Evolutionary conservation across 2,797 vertebrate species (phyloP).

Genomic region (Ptychobarbus kaznakovi): DNA sequence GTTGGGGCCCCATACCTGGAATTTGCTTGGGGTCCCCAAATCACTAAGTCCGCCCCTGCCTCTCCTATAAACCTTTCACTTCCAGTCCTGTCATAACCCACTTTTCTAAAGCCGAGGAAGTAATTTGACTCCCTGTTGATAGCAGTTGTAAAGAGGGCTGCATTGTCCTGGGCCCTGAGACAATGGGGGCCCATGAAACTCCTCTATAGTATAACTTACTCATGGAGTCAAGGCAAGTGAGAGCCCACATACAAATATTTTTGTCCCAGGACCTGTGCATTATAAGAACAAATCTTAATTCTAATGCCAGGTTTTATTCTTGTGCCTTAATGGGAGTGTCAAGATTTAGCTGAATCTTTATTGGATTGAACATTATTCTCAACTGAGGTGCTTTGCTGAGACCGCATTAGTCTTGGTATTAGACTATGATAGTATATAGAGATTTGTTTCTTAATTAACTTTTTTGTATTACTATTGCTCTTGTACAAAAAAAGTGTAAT

Average conservation of each 20-base stretch:
- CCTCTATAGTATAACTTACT: too few species aligned
- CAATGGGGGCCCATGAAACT: background rate
- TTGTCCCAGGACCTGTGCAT: too few species aligned
- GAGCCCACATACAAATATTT: too few species aligned
- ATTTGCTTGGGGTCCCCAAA: too few species aligned
- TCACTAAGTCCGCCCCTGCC: too few species aligned
- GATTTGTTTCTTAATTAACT: background rate
- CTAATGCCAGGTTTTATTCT: background rate
- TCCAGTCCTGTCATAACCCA: background rate
- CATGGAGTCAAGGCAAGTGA: background rate
- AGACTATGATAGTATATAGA: background rate
- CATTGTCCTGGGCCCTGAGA: background rate
- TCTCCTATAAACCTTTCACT: background rate
- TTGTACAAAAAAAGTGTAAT: background rate
- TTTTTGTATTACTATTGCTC: background rate
- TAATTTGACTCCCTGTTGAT: background rate
- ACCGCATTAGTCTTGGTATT: background rate
- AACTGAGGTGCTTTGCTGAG: background rate
- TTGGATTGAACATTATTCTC: background rate
- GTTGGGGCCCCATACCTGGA: too few species aligned
- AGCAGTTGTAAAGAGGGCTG: background rate
- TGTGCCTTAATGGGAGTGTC: background rate
- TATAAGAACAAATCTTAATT: background rate
- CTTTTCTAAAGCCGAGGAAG: background rate
- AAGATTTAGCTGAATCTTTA: background rate